Evolutionary conservation across 1,140 invertebrate species (phyloP).

Genomic region (Pomacea maculata): DNA sequence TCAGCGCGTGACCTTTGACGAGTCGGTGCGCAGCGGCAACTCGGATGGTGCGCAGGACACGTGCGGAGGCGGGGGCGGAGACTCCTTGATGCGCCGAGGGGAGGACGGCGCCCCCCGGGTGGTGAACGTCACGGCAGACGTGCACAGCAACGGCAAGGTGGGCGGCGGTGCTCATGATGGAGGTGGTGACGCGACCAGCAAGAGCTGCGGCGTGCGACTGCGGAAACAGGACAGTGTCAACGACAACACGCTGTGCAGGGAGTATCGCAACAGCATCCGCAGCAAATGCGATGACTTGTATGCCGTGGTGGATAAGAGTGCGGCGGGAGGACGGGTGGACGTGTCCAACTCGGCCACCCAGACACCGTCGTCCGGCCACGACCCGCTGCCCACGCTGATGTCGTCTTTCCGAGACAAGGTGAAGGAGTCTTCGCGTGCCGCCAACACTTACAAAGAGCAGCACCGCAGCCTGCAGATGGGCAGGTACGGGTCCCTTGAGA

Average conservation of each 20-base stretch:
- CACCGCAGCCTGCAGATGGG: slow-evolving; percentile 27
- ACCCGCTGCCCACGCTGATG: slow-evolving; percentile 35
- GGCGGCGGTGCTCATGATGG: not conserved
- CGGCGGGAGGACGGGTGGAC: not conserved
- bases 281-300: slow-evolving; percentile 38
- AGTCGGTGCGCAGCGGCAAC: slow-evolving; percentile 33
- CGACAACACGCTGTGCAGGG: slow-evolving; percentile 23
- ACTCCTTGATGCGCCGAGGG: slow-evolving; percentile 3
- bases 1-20: slow-evolving; percentile 51
- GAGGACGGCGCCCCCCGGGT: not conserved
- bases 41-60: slow-evolving; percentile 26
- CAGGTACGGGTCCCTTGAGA: slow-evolving; percentile 25
- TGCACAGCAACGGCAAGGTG: slow-evolving; percentile 23
- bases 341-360: not conserved
- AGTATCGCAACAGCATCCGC: slow-evolving; percentile 39
- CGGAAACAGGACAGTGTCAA: not conserved
- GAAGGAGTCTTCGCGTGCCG: slow-evolving; percentile 34
- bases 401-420: slow-evolving; percentile 41
- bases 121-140: slow-evolving; percentile 34
- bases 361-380: not conserved
- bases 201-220: not conserved
- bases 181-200: not conserved
- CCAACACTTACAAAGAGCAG: slow-evolving; percentile 35
- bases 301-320: slow-evolving; percentile 13
- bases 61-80: not conserved